phyloP scores from a whole-genome alignment of 2,113 vertebrate species.

The human region GRCh38 chr6:80194501-80195000 shows the following conservation, averaged over 20 bases:
- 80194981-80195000: not conserved
- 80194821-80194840: not conserved
- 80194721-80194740: not conserved
- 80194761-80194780: not conserved
- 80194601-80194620: not conserved
- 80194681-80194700: not conserved
- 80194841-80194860: not conserved
- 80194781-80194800: not conserved
- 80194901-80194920: not conserved
- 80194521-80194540: not conserved
- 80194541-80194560: not conserved
- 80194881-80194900: not conserved
- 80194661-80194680: rapidly evolving
- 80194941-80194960: not conserved
- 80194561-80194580: not conserved
- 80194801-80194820: not conserved
- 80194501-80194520: not conserved
- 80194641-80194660: not conserved
- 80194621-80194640: not conserved
- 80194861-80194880: not conserved
- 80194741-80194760: not conserved
- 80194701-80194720: not conserved
- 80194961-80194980: not conserved
- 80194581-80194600: not conserved
- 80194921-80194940: not conserved